Conservation (phyloP, 2,797 vertebrate genomes). For the Glossophaga mutica region DNA sequence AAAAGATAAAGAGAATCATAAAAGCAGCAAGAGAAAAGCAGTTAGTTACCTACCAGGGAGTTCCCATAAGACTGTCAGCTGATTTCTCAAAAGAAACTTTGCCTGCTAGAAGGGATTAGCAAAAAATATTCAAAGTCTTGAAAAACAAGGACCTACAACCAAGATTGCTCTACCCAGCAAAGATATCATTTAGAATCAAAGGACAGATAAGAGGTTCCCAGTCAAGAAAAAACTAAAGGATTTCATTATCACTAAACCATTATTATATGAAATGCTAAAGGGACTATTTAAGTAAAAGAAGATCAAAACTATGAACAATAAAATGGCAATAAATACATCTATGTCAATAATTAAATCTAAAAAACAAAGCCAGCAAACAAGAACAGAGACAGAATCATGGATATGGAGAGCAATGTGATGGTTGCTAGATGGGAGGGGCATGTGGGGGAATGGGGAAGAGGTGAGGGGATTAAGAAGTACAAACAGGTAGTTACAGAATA, state of each 20-base stretch:
- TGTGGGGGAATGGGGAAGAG: background rate
- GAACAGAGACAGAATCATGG: background rate
- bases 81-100: background rate
- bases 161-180: background rate
- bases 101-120: background rate
- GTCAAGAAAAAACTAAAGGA: background rate
- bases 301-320: background rate
- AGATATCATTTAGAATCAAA: background rate
- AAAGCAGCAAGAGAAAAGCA: background rate
- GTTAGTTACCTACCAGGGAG: background rate
- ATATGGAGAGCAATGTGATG: background rate
- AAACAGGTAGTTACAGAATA: background rate
- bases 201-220: background rate
- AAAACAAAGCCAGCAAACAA: background rate
- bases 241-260: background rate
- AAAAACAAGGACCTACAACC: background rate
- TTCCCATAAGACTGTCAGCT: no score
- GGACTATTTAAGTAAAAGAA: background rate
- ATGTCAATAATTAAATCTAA: background rate
- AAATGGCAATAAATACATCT: background rate
- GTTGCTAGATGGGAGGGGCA: background rate
- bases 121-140: background rate
- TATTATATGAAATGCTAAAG: background rate
- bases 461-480: background rate
- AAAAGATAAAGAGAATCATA: background rate